These are phyloP conservation scores for Hyposoter didymator DNA, from an alignment of 2,888 invertebrate genomes.

Conservation along the genomic window DNA sequence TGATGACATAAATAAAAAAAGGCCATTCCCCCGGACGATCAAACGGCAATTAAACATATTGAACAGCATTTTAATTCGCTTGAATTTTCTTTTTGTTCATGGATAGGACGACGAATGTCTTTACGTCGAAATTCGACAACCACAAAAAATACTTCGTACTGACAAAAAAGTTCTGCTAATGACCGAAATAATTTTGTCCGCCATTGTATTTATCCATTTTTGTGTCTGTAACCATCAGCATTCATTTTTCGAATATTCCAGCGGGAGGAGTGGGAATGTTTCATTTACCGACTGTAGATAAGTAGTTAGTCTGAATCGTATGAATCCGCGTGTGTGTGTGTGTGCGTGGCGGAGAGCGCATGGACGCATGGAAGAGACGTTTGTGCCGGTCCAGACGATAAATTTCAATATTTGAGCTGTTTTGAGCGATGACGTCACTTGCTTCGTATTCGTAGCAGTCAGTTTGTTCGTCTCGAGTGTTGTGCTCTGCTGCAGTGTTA, in stretches of 20 bases:
- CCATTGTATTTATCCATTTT: not conserved
- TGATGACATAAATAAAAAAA: not conserved
- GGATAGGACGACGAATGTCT: not conserved
- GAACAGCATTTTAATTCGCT: not conserved
- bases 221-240: not conserved
- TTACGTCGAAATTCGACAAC: not conserved
- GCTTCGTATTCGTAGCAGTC: not conserved
- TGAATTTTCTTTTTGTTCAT: not conserved
- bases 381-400: not conserved
- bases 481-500: conserved; percentile 5
- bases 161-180: not conserved
- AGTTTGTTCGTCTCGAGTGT: not conserved
- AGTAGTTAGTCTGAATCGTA: not conserved
- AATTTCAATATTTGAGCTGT: conserved; percentile 6
- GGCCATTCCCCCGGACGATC: not conserved
- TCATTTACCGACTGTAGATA: conserved; percentile 10
- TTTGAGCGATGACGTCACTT: conserved; percentile 9
- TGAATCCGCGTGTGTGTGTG: not conserved
- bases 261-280: not conserved
- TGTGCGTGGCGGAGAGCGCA: not conserved
- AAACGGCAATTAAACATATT: not conserved
- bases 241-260: not conserved
- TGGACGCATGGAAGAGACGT: not conserved
- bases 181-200: not conserved
- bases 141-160: not conserved